Conservation (phyloP, 2,113 vertebrate species). For the Corythornis vintsioides region DNA sequence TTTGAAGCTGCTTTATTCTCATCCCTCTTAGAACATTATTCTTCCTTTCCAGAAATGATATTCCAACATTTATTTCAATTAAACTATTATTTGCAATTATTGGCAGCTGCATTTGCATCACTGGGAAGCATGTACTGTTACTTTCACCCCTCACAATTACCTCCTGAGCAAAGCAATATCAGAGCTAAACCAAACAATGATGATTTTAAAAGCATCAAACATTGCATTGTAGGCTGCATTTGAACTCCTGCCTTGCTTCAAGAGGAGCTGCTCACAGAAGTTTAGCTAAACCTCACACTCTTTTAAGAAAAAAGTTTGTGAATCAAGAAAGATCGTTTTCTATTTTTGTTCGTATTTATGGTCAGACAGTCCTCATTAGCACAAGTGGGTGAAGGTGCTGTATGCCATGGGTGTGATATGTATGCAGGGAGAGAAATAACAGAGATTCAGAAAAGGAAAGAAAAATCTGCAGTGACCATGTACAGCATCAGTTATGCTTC, state of each 20-base stretch:
- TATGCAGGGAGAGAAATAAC: neutral
- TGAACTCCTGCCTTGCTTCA: neutral
- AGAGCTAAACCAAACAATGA: constrained; percentile 22
- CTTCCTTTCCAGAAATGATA: neutral
- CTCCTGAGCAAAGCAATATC: neutral
- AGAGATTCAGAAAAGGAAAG: neutral
- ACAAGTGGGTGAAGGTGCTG: neutral
- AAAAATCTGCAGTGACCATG: neutral
- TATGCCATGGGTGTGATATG: neutral
- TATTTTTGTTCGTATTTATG: accelerated
- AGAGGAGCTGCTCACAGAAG: neutral
- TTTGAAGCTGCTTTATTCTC: constrained; percentile 30
- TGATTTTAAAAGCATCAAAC: constrained; percentile 27
- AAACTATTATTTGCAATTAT: neutral
- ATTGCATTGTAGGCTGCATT: neutral
- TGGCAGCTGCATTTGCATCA: neutral
- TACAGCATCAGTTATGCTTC: neutral
- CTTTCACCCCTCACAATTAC: neutral
- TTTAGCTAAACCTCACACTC: neutral
- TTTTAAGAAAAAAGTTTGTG: constrained; percentile 1
- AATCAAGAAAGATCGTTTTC: neutral
- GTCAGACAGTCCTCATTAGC: neutral
- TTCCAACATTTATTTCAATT: neutral
- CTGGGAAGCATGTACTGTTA: neutral
- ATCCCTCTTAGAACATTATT: neutral